Evolutionary conservation across 2,888 invertebrate genomes (phyloP).

Genomic region (Timandra comae): DNA sequence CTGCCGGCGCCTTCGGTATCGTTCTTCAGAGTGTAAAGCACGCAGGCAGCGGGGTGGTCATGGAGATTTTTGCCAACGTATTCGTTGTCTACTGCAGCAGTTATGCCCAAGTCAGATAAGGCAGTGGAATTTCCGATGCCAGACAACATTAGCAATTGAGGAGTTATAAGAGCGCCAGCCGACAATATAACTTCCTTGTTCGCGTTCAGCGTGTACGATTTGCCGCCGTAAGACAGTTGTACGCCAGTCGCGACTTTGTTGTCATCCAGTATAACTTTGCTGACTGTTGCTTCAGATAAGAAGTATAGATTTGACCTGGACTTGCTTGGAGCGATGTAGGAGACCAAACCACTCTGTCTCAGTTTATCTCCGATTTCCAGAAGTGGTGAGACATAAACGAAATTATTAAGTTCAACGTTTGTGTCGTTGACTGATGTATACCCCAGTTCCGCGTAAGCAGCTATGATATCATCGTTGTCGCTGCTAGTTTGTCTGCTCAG

Average conservation of each 20-base stretch:
- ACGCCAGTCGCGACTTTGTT: constrained; percentile 34
- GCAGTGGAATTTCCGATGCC: constrained; percentile 35
- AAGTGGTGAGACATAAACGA: constrained; percentile 23
- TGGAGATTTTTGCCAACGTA: too few relatives aligned
- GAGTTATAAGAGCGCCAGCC: constrained; percentile 35
- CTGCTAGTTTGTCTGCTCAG: constrained; percentile 20
- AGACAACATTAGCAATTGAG: constrained; percentile 37
- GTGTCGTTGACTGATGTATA: constrained; percentile 19
- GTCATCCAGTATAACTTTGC: constrained; percentile 30
- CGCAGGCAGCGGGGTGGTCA: too few relatives aligned
- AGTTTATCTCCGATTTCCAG: constrained; percentile 14
- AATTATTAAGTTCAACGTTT: constrained; percentile 20
- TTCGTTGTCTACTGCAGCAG: constrained; percentile 6
- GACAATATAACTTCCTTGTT: constrained; percentile 34
- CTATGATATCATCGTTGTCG: constrained; percentile 12
- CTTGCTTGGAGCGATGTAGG: constrained; percentile 22
- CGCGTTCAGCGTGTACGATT: constrained; percentile 20
- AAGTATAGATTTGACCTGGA: constrained; percentile 27
- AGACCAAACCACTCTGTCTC: constrained; percentile 24
- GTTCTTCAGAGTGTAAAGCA: too few relatives aligned
- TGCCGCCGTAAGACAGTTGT: constrained; percentile 12
- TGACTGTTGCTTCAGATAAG: constrained; percentile 24
- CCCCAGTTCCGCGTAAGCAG: constrained; percentile 24
- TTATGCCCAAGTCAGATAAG: constrained; percentile 25
- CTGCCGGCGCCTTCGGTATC: too few relatives aligned